Conservation (phyloP, 1,140 invertebrate genomes). For the Pogonus chalceus region DNA sequence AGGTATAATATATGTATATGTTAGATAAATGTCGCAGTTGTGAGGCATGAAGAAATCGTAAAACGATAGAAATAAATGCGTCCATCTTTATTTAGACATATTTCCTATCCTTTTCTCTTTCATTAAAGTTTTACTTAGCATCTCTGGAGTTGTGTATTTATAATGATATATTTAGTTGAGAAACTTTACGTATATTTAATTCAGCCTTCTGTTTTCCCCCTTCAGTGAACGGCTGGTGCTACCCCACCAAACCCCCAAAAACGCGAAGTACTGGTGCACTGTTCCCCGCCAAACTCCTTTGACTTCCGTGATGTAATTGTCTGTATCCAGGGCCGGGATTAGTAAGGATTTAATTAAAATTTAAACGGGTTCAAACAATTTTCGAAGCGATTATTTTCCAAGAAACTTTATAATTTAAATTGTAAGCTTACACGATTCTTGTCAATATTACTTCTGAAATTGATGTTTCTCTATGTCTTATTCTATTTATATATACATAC, state of each 20-base stretch:
- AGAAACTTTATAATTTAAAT: constrained; percentile 6
- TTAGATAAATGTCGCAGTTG: background rate
- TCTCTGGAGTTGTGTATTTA: constrained; percentile 6
- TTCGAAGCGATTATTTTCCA: constrained; percentile 5
- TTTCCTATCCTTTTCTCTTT: background rate
- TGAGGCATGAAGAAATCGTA: background rate
- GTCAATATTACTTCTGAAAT: background rate
- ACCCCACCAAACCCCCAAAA: background rate
- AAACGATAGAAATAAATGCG: background rate
- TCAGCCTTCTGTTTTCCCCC: background rate
- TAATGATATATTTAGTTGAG: constrained; percentile 5
- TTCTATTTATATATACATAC: background rate
- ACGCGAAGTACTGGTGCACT: background rate
- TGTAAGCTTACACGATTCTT: background rate
- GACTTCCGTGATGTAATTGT: constrained; percentile 7
- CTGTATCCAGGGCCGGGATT: constrained; percentile 4
- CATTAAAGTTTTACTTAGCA: background rate
- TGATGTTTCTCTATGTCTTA: background rate
- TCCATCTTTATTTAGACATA: background rate
- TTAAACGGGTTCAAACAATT: constrained; percentile 6
- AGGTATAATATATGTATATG: too few relatives aligned
- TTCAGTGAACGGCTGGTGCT: background rate
- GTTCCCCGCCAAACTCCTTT: background rate
- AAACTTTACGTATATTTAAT: constrained; percentile 4
- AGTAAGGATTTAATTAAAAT: constrained; percentile 6